Evolutionary conservation across 2,797 vertebrate species (phyloP).

Genomic region (Cetoscarus ocellatus): DNA sequence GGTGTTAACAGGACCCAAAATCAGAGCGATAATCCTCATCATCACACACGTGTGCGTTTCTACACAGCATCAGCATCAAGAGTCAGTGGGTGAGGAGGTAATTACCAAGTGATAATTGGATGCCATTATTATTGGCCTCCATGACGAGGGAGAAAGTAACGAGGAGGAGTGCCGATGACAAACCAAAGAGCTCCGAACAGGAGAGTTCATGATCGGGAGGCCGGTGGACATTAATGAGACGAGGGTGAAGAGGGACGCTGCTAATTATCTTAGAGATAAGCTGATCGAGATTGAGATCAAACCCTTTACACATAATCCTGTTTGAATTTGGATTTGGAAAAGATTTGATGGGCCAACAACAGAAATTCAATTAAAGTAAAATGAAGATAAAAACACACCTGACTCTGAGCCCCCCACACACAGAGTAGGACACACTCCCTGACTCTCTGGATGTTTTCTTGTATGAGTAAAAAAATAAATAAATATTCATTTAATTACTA

Average conservation of each 20-base stretch:
- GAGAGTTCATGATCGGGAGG: conserved; percentile 18
- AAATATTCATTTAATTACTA: no score
- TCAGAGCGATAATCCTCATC: conserved; percentile 35
- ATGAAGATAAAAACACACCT: no score
- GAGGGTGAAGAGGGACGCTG: conserved; percentile 2
- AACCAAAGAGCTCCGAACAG: conserved; percentile 20
- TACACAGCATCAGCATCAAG: conserved; percentile 59
- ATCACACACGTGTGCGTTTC: conserved; percentile 10
- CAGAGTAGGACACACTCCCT: no score
- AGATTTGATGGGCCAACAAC: not conserved
- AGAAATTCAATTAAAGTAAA: not conserved
- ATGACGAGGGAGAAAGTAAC: conserved; percentile 4
- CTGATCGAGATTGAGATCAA: conserved; percentile 1
- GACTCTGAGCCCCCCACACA: no score
- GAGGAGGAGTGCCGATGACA: conserved; percentile 31
- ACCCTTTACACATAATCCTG: not conserved
- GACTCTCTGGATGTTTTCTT: no score
- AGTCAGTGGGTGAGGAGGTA: conserved; percentile 55
- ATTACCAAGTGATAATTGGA: conserved; percentile 73
- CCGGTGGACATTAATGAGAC: conserved; percentile 11
- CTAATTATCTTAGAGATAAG: not conserved
- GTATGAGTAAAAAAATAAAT: no score
- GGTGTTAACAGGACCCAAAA: conserved; percentile 20
- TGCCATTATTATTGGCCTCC: conserved; percentile 62
- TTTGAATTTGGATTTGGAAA: not conserved